Evolutionary conservation across 1,140 invertebrate genomes (phyloP).

Genomic region (Metopolophium dirhodum): DNA sequence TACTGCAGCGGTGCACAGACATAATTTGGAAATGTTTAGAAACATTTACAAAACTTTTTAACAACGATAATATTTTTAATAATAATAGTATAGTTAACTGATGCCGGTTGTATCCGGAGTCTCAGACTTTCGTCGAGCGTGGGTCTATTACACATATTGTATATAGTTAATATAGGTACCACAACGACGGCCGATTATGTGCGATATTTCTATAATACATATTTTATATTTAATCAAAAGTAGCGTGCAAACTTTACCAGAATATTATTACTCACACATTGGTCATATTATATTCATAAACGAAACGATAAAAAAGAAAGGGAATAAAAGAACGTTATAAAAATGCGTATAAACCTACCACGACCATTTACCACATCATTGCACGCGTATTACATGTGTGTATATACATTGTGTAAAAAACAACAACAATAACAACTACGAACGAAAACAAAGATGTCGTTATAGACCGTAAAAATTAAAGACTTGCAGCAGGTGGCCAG

Average conservation of each 20-base stretch:
- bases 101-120: not conserved
- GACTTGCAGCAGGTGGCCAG: slow-evolving; percentile 15
- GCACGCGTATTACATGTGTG: not conserved
- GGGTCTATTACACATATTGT: not conserved
- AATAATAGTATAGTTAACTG: not conserved
- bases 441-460: slow-evolving; percentile 25
- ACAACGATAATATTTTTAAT: not conserved
- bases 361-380: not conserved
- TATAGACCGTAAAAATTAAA: slow-evolving; percentile 2
- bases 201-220: not conserved
- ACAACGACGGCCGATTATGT: too few species aligned
- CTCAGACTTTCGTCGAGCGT: not conserved
- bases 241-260: not conserved
- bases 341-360: not conserved
- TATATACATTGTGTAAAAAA: not conserved
- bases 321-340: slow-evolving; percentile 21
- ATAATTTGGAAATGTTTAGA: not conserved
- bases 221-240: not conserved
- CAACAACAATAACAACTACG: not conserved
- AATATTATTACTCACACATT: not conserved
- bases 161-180: too few species aligned
- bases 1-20: not conserved
- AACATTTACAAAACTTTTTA: not conserved
- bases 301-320: not conserved
- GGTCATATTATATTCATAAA: not conserved